Evolutionary conservation across 2,113 vertebrate genomes (phyloP).

Genomic region (Anhinga rufa): DNA sequence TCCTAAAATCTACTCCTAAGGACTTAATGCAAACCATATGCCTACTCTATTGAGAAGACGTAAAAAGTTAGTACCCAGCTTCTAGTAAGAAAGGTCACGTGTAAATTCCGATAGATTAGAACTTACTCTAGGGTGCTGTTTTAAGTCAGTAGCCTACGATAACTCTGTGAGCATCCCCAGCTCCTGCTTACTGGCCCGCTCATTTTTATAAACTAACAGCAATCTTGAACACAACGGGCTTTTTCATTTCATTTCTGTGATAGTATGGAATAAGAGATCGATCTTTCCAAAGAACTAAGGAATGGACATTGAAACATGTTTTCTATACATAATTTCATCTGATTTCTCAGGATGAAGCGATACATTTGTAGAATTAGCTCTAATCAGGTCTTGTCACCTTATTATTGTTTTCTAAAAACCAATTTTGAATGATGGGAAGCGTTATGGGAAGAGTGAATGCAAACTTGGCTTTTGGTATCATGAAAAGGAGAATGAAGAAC

Average conservation of each 20-base stretch:
- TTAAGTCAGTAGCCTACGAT: not conserved
- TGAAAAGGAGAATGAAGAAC: not conserved
- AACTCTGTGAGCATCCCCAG: not conserved
- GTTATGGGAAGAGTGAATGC: not conserved
- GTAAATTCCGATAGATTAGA: not conserved
- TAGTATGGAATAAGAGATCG: not conserved
- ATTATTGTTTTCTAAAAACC: not conserved
- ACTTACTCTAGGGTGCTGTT: not conserved
- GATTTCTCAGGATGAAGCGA: not conserved
- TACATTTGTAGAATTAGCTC: not conserved
- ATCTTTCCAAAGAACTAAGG: not conserved
- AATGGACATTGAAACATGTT: not conserved
- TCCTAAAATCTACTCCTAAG: not conserved
- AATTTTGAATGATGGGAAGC: not conserved
- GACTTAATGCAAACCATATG: not conserved
- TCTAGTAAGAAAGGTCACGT: not conserved
- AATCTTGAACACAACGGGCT: not conserved
- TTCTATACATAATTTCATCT: not conserved
- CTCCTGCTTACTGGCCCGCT: not conserved
- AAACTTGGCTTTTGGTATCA: not conserved
- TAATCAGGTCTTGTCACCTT: not conserved
- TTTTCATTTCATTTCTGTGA: not conserved
- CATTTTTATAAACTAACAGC: not conserved
- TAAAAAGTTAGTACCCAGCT: not conserved
- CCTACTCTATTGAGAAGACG: not conserved